phyloP scores from a whole-genome alignment of 2,797 vertebrate species.

The Phoebastria nigripes region DNA sequence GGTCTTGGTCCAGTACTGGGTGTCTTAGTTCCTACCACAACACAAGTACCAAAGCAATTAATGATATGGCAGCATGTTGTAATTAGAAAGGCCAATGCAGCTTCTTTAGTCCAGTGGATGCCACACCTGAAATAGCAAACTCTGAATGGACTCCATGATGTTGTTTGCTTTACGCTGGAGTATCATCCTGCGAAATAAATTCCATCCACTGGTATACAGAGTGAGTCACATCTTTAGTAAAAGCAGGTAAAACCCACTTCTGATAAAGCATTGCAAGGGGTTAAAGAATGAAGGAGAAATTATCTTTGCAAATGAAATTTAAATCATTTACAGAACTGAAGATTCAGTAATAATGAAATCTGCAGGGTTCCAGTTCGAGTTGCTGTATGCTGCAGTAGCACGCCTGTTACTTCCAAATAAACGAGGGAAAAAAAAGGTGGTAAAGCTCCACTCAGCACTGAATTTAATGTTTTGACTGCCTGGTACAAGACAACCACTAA shows the following conservation, averaged over 20 bases:
- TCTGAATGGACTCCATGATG: neutral
- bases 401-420: neutral
- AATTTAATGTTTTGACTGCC: too few relatives aligned
- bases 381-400: neutral
- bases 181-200: neutral
- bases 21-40: neutral
- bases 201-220: neutral
- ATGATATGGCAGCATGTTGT: neutral
- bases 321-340: neutral
- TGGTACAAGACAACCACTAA: neutral
- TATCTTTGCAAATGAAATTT: neutral
- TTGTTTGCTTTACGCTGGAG: neutral
- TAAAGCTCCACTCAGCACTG: neutral
- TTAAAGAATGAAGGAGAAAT: neutral
- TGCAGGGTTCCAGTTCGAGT: neutral
- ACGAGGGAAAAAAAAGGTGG: too few relatives aligned
- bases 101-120: neutral
- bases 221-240: neutral
- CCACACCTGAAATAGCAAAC: neutral
- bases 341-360: neutral
- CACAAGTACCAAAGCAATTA: neutral
- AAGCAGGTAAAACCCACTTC: neutral
- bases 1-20: neutral
- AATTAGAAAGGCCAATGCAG: neutral
- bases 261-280: neutral